Evolutionary conservation across 2,797 vertebrate species (phyloP).

Genomic region (Champsocephalus gunnari): DNA sequence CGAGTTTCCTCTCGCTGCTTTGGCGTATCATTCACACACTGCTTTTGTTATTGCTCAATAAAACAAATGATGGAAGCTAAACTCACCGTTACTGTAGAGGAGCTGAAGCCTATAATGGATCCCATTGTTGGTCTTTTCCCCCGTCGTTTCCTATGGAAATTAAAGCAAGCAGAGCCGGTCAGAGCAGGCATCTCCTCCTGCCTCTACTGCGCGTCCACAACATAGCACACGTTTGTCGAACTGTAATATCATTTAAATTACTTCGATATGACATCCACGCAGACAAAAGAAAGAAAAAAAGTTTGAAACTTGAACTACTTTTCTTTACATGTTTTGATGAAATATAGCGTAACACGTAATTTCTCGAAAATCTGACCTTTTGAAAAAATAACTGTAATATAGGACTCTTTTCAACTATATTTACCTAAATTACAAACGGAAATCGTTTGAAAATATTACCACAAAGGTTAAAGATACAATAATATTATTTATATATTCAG

Average conservation of each 20-base stretch:
- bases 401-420: slow-evolving; percentile 7
- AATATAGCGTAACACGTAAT: slow-evolving; percentile 8
- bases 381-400: background rate
- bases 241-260: slow-evolving; percentile 31
- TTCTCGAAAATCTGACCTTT: background rate
- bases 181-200: slow-evolving; percentile 61
- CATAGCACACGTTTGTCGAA: slow-evolving; percentile 15
- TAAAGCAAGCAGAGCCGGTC: slow-evolving; percentile 70
- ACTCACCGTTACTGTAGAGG: slow-evolving; percentile 95
- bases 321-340: background rate
- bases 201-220: slow-evolving; percentile 50
- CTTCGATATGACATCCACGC: background rate
- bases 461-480: background rate
- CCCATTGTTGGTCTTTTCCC: slow-evolving; percentile 97
- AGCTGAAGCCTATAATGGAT: slow-evolving; percentile 96
- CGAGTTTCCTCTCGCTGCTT: slow-evolving; percentile 36
- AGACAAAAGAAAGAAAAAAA: background rate
- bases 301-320: slow-evolving; percentile 1
- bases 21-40: slow-evolving; percentile 35
- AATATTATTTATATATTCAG: background rate
- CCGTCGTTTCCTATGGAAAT: slow-evolving; percentile 92
- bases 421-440: background rate
- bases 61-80: slow-evolving; percentile 56
- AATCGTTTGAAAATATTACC: background rate
- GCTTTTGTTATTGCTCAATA: slow-evolving; percentile 58